Evolutionary conservation across 2,888 invertebrate species (phyloP), one percentile per base, ranked within the genome.

Genomic region (Andrena camellia): DNA sequence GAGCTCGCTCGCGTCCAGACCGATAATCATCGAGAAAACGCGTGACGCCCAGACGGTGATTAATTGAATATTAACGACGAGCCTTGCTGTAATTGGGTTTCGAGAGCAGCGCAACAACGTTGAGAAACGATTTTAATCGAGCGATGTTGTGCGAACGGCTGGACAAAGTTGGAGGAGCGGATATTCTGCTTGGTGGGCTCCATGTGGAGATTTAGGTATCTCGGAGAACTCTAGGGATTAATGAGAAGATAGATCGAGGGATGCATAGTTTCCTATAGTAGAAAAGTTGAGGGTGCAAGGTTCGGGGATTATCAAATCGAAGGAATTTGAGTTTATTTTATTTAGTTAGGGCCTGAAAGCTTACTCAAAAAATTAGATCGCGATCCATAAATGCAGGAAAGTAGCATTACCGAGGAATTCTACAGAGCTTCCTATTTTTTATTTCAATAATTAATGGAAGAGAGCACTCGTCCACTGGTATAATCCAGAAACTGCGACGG

Each of bases 11-110:
- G 73, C 63, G 76, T 70, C 64, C 69, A 60, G 69, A 68, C 42
- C 68, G 78, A 72, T 71, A 78, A 86, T 86, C 85, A 85, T 86
- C 83, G 78, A 78, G 72, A 71, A 68, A 84, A 79, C 72, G 64
- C 71, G 84, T 54, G 76, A 63, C 84, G 70, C 74, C 77, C 74
- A 74, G 76, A 62, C 81, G 82, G 84, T 85, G 79, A 79, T 77
- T 77, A 64, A 75, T 73, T 75, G 83, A 85, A 86, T 84, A 84
- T 86, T 84, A 84, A 86, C 76, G 76, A 67, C 59, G 57, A 54
- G 29, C 10, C 78, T 69, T 67, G 82, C 60, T 17, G 80, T 80
- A 80, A 80, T 80, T 78, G 78, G 80, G 81, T 80, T 75, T 80
- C 66, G 66, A 75, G 81, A 82, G 70, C 78, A 62, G 72, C 71